These are phyloP conservation scores for Drosophila sproati DNA, from an alignment of 1,140 invertebrate genomes.

Conservation along the genomic window DNA sequence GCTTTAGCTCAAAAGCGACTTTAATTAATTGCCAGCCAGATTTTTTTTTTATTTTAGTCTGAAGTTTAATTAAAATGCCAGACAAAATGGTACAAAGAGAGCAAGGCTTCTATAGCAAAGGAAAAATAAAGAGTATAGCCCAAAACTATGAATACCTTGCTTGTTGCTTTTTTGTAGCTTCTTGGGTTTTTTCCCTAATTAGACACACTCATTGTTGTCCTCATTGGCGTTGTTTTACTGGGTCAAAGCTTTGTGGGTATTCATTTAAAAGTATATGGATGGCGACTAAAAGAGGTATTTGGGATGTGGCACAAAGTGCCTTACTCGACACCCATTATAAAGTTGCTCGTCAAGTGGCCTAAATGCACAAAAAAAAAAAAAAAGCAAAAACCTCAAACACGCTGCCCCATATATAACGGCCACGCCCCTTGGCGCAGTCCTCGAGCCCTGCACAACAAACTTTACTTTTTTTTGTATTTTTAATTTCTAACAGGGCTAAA, in stretches of 20 bases:
- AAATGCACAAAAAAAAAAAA: constrained; percentile 19
- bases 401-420: constrained; percentile 71
- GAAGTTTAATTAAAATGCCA: constrained; percentile 73
- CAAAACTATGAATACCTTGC: constrained; percentile 63
- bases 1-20: constrained; percentile 15
- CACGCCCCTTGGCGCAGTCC: constrained; percentile 52
- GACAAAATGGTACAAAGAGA: constrained; percentile 52
- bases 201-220: constrained; percentile 67
- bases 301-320: constrained; percentile 29
- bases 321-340: constrained; percentile 59
- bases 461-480: constrained; percentile 39
- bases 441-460: constrained; percentile 42
- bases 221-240: constrained; percentile 41
- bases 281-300: constrained; percentile 4
- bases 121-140: constrained; percentile 22
- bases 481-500: constrained; percentile 48
- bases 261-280: constrained; percentile 37
- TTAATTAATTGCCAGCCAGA: constrained; percentile 17
- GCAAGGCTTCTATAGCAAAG: constrained; percentile 66
- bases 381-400: constrained; percentile 67
- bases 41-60: constrained; percentile 39
- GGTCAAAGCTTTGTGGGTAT: constrained; percentile 62
- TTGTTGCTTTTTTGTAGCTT: constrained; percentile 49
- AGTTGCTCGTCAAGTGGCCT: constrained; percentile 67
- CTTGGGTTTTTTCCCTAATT: constrained; percentile 67